Percentiles rank a stretch among this genome's conserved stretches.
Conservation (phyloP, 2,797 vertebrate genomes). For the Neostethus bicornis region DNA sequence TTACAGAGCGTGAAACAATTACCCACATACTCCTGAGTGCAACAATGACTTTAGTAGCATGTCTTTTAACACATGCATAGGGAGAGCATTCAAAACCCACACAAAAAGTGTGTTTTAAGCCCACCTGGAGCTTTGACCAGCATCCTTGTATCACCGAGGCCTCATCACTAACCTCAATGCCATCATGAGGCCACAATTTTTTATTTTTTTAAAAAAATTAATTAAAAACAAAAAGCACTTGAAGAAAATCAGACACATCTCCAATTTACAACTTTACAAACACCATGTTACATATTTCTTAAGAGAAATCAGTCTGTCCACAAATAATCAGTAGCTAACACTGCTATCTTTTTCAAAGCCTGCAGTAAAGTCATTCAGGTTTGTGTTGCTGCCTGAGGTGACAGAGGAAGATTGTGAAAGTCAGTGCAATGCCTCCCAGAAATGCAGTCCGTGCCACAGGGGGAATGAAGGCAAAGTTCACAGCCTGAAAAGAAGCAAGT, state of each 20-base stretch:
- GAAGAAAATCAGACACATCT: not conserved
- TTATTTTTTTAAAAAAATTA: no score
- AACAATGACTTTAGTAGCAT: no score
- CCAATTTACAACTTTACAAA: not conserved
- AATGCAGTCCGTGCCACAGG: slow-evolving; percentile 80
- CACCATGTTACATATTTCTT: not conserved
- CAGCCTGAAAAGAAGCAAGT: slow-evolving; percentile 61
- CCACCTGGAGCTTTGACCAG: no score
- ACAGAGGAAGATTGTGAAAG: slow-evolving; percentile 82
- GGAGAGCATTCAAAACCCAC: no score
- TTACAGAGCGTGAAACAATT: no score
- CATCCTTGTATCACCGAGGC: no score
- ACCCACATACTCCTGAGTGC: no score
- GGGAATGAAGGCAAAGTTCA: slow-evolving; percentile 82
- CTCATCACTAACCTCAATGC: no score
- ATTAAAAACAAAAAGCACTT: not conserved
- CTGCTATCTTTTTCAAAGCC: slow-evolving; percentile 1
- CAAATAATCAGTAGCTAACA: not conserved
- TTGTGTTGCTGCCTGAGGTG: slow-evolving; percentile 75
- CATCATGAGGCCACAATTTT: no score
- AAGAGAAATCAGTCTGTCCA: not conserved
- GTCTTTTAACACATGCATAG: no score
- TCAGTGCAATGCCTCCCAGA: slow-evolving; percentile 74
- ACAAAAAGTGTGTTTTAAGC: no score
- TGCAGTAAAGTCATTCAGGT: slow-evolving; percentile 24